phyloP scores from a whole-genome alignment of 1,140 invertebrate species.

The Pogonognathellus flavescens region DNA sequence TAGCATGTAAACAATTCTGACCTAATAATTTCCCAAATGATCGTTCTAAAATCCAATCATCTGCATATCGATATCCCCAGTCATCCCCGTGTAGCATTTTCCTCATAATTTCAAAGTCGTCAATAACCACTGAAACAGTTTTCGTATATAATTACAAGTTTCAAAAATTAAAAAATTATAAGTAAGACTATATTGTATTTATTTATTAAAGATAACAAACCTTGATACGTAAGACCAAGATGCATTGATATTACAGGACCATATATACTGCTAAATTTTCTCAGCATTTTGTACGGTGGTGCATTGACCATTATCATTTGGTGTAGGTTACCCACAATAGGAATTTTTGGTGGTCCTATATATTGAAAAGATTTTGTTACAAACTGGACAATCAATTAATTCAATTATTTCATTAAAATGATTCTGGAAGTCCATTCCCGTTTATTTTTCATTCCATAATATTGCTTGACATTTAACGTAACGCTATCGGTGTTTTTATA shows the following conservation, averaged over 20 bases:
- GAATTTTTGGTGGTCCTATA: neutral
- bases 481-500: too few relatives aligned
- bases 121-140: neutral
- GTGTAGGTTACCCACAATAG: neutral
- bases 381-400: too few relatives aligned
- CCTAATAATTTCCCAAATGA: constrained; percentile 21
- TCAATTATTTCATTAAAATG: too few relatives aligned
- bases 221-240: neutral
- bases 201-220: neutral
- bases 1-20: too few relatives aligned
- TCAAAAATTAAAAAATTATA: neutral
- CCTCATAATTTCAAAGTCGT: neutral
- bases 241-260: neutral
- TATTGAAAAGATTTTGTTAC: too few relatives aligned
- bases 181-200: neutral
- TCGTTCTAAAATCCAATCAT: neutral
- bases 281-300: neutral
- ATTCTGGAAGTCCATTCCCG: too few relatives aligned
- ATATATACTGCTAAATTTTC: neutral
- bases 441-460: too few relatives aligned
- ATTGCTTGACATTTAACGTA: too few relatives aligned
- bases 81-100: neutral
- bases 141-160: neutral
- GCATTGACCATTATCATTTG: neutral
- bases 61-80: neutral